Base-by-base conservation (phyloP, 2,113 vertebrate genomes). In the Lamprotornis superbus region DNA sequence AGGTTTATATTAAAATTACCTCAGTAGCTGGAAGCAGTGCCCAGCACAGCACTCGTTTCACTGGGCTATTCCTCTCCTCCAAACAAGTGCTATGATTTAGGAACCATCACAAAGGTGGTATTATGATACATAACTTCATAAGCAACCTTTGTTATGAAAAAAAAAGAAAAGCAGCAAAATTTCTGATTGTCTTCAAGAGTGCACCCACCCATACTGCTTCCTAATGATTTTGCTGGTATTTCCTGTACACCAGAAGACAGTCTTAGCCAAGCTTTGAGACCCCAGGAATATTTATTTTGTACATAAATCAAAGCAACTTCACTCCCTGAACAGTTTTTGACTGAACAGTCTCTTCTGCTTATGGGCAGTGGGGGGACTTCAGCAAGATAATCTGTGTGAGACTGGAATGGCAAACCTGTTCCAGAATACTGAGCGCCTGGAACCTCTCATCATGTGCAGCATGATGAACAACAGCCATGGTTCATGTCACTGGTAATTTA, bases 1-100 rank as follows among this genome's bases (percentile, higher is more conserved):
- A 75, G 16, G 18, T 82, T 44, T 15, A 33, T 1, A 2, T 61
- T 35, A 61, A 19, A 25, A 31, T 23, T 9, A 28, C 28, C 10
- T 19, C 19, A 47, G 42, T 5, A 53, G 40, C 78, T 47, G 64
- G 30, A 73, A 83, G 64, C 28, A 46, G 37, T 39, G 40, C 35
- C 30, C 11, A 11, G 23, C 2, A 1, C 1, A 57, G 56, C 6
- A 44, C 46, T 69, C 0, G 0, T 12, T 60, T 47, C 24, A 39
- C 19, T n/a, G 61, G 47, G 37, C 44, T 83, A 4, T 20, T 28
- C 10, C 28, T 71, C 47, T 80, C 17, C 46, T 88, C 57, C 53
- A 50, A 15, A 23, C 8, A 35, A 42, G 13, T 21, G 61, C n/a
- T 60, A 2, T 3, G 11, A 21, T 39, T 46, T 15, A 57, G 37